Percentiles rank a stretch among this genome's conserved stretches.
Evolutionary conservation across 2,888 invertebrate genomes (phyloP).

Genomic region (Epiblema foenella): DNA sequence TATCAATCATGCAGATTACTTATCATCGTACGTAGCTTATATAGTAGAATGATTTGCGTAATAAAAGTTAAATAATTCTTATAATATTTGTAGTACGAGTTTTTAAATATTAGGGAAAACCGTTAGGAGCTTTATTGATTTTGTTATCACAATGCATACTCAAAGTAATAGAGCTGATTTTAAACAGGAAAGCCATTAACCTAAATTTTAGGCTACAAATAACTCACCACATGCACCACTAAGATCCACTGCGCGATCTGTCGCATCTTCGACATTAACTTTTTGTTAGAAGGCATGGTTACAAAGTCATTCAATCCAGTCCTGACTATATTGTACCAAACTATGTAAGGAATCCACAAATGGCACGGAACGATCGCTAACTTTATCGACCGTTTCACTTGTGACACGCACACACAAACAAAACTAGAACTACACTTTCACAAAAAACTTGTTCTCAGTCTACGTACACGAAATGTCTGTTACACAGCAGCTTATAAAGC

Average conservation of each 20-base stretch:
- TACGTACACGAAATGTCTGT: constrained; percentile 62
- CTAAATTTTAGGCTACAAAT: constrained; percentile 29
- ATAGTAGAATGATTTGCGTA: neutral
- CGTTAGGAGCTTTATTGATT: neutral
- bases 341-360: constrained; percentile 76
- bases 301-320: constrained; percentile 49
- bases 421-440: constrained; percentile 80
- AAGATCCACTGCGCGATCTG: constrained; percentile 80
- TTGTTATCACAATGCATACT: constrained; percentile 22
- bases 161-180: constrained; percentile 12
- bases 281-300: constrained; percentile 81
- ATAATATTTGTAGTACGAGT: neutral
- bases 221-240: constrained; percentile 81
- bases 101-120: neutral
- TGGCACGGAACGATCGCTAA: constrained; percentile 76
- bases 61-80: neutral
- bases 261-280: constrained; percentile 76
- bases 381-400: constrained; percentile 82
- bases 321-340: constrained; percentile 52
- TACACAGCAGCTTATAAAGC: constrained; percentile 62
- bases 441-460: constrained; percentile 72
- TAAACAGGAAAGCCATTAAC: constrained; percentile 35
- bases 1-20: neutral
- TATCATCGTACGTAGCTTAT: neutral
- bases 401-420: constrained; percentile 77